A percentile compares a stretch with the other conserved stretches of the same genome.
Evolutionary conservation across 2,888 invertebrate genomes (phyloP).

Genomic region (Amblyjoppa fuscipennis): DNA sequence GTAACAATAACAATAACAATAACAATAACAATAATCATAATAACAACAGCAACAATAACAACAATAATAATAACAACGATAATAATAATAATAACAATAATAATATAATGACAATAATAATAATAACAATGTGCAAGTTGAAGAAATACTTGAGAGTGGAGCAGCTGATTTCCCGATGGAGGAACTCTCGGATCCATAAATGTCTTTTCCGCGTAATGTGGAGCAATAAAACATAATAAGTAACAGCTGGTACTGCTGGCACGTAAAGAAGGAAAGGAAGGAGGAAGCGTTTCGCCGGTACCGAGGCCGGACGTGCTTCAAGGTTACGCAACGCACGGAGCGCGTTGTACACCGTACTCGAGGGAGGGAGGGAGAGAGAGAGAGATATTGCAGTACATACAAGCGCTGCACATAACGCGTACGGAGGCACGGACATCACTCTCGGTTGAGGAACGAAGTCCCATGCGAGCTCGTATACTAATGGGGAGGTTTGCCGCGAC

Average conservation of each 20-base stretch:
- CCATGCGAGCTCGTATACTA: constrained; percentile 40
- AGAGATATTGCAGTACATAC: constrained; percentile 9
- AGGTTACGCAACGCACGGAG: constrained; percentile 65
- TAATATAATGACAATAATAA: neutral
- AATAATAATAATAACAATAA: too few relatives aligned
- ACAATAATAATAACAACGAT: too few relatives aligned
- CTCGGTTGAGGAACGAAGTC: constrained; percentile 15
- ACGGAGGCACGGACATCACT: constrained; percentile 3
- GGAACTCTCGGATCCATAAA: constrained; percentile 46
- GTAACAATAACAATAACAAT: too few relatives aligned
- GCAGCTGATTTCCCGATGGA: constrained; percentile 42
- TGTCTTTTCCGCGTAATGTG: constrained; percentile 53
- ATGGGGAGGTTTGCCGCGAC: constrained; percentile 42
- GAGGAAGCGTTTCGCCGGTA: constrained; percentile 66
- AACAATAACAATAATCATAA: too few relatives aligned
- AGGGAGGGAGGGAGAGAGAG: too few relatives aligned
- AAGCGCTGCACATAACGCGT: neutral
- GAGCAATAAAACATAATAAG: constrained; percentile 62
- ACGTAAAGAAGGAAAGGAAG: constrained; percentile 65
- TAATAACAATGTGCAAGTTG: constrained; percentile 20
- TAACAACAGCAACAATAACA: too few relatives aligned
- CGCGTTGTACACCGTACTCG: constrained; percentile 28
- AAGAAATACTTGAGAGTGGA: constrained; percentile 9
- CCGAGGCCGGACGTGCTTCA: constrained; percentile 65
- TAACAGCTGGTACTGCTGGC: constrained; percentile 53